These are phyloP conservation scores for Drosophila saltans DNA, from an alignment of 1,140 invertebrate genomes.

Conservation along the genomic window DNA sequence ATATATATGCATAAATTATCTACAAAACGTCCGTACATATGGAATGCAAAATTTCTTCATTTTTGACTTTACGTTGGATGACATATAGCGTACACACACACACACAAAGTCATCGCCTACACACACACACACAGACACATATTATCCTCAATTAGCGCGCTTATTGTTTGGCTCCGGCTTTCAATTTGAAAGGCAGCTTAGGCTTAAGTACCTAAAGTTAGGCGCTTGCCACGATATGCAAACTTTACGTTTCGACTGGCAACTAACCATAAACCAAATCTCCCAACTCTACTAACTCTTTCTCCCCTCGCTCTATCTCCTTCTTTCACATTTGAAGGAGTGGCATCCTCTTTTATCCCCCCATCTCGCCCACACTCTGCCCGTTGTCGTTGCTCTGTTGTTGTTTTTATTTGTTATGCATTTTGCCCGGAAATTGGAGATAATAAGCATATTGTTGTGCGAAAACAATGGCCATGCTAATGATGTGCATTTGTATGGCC, in stretches of 20 bases:
- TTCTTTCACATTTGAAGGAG: background rate
- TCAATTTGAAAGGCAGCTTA: slow-evolving; percentile 60
- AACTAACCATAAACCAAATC: slow-evolving; percentile 58
- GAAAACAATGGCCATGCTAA: slow-evolving; percentile 76
- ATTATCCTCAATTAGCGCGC: slow-evolving; percentile 78
- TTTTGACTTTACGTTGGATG: slow-evolving; percentile 27
- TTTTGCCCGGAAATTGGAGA: slow-evolving; percentile 79
- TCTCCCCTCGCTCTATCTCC: background rate
- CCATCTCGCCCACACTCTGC: background rate
- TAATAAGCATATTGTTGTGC: slow-evolving; percentile 80
- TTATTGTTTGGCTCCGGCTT: slow-evolving; percentile 62
- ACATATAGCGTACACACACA: slow-evolving; percentile 14
- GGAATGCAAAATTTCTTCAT: slow-evolving; percentile 21
- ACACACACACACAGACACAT: slow-evolving; percentile 39
- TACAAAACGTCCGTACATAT: slow-evolving; percentile 8
- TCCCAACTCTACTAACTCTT: background rate
- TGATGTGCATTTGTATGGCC: slow-evolving; percentile 71
- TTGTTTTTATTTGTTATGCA: slow-evolving; percentile 80
- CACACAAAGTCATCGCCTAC: slow-evolving; percentile 20
- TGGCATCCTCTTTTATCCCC: slow-evolving; percentile 5
- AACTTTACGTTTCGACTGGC: slow-evolving; percentile 72
- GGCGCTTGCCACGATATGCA: slow-evolving; percentile 68
- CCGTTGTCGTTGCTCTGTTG: slow-evolving; percentile 30
- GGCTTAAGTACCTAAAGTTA: slow-evolving; percentile 75
- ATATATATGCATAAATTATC: slow-evolving; percentile 23